Evolutionary conservation across 2,797 vertebrate genomes (phyloP), one percentile per base, ranked within the genome.

Genomic region (Anomalospiza imberbis): DNA sequence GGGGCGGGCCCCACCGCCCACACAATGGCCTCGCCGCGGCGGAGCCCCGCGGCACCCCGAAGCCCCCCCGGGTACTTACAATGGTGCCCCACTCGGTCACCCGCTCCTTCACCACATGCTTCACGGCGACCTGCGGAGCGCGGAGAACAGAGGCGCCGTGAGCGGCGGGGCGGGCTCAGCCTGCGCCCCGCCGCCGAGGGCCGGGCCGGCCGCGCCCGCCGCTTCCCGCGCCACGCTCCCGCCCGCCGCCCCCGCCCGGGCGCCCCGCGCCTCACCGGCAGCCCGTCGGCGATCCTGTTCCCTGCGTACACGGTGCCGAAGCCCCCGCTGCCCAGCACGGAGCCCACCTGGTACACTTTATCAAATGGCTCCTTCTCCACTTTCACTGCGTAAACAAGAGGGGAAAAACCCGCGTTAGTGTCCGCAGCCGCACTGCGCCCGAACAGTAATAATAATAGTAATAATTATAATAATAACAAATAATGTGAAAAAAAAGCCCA

Each of bases 301-400:
- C 99, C 99, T 31, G 99, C 98, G 95, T 99, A 99, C 65, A 99
- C 99, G 0, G 99, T 99, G 36, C 99, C 99, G 60, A 99, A 99
- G 5, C 99, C 99, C 1, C 99, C 99, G 94, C 99, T 99, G 83
- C 99, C 99, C 87, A 99, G 97, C 72, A 99, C 99, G 4, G 99
- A 98, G 72, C 99, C 99, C 97, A 99, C 98, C 68, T 99, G 99
- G 97, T 99, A 99, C 50, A 98, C 95, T 97, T 99, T 99, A 48
- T 99, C 99, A 91, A 99, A 99, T 0, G 98, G 97, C 94, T 99
- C 99, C 97, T 98, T 98, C 75, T 99, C 99, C 83, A 97, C 95
- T 98, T 99, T 99, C 77, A 98, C 99, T 99, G 97, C 21, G 29
- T 55, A 65, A 67, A 82, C 42, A 58, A 79, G 58, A 75, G 38